Evolutionary conservation across 1,140 invertebrate genomes (phyloP).

Genomic region (Calosoma granatense): DNA sequence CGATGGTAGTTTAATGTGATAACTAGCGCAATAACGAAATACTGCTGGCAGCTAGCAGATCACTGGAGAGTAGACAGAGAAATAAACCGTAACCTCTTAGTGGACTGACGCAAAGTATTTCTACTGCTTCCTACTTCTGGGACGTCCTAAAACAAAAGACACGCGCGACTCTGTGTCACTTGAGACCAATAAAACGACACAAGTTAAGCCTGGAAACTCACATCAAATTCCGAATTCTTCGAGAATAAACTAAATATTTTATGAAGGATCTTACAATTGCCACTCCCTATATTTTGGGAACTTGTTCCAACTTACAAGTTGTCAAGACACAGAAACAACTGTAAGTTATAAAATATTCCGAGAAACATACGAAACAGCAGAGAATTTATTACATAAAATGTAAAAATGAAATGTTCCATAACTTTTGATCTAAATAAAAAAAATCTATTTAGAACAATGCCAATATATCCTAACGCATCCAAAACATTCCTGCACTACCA

Average conservation of each 20-base stretch:
- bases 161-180: neutral
- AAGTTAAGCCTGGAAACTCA: neutral
- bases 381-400: too few relatives aligned
- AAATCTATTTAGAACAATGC: too few relatives aligned
- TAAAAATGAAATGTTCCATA: too few relatives aligned
- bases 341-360: neutral
- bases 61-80: neutral
- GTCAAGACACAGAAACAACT: neutral
- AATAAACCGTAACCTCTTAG: neutral
- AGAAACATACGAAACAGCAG: neutral
- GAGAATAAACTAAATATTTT: slow-evolving; percentile 6
- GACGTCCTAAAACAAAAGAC: neutral
- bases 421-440: too few relatives aligned
- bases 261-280: neutral
- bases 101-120: neutral
- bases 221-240: neutral
- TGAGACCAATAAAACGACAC: slow-evolving; percentile 4
- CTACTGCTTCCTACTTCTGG: neutral
- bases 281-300: neutral
- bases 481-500: too few relatives aligned
- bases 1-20: neutral
- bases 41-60: neutral
- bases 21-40: slow-evolving; percentile 1
- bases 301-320: neutral
- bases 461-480: too few relatives aligned